Base-by-base conservation (phyloP, 1,140 invertebrate species). In the Macrobrachium rosenbergii region DNA sequence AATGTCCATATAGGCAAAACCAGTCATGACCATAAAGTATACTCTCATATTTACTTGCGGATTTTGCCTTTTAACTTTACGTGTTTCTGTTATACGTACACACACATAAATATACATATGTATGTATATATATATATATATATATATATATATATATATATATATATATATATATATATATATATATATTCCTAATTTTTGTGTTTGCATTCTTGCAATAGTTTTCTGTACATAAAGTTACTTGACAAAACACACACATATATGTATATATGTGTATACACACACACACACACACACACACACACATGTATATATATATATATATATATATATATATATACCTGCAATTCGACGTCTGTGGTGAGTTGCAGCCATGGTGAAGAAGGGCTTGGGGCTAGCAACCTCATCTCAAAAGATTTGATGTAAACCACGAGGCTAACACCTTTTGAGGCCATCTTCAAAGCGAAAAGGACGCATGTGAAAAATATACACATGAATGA, bases 181-280 rank as follows among this genome's bases (percentile, higher is more conserved):
- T 58, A 77, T 58, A 77, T 58, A 77, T 77, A 77, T 21, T 37
- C 7, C 0, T 11, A 21, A 75, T 75, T 28, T 75, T 12, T 75
- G 37, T 75, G 37, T 75, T 8, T 78, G 21, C 58, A 60, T 60
- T 14, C 23, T 19, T 60, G 58, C 60, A 79, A n/a, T 79, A 23
- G 37, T 21, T 59, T 45, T 23, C 23, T 60, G 52, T 79, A 79
- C 52, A 52, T 52, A 8, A 52, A 52, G 7, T 52, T 5, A 52
- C 12, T 52, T 52, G 52, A 8, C 37, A n/a, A 60, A 58, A 79
- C 60, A 79, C 60, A 23, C 58, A 77, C 58, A 77, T 77, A 77
- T 77, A 77, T 77, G 58, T 77, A 77, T 77, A 77, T 77, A 77
- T 77, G 58, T 77, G 58, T 77, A 77, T 77, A 77, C 58, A 59